phyloP scores from a whole-genome alignment of 2,888 invertebrate species.

The Cerceris ruficornis region DNA sequence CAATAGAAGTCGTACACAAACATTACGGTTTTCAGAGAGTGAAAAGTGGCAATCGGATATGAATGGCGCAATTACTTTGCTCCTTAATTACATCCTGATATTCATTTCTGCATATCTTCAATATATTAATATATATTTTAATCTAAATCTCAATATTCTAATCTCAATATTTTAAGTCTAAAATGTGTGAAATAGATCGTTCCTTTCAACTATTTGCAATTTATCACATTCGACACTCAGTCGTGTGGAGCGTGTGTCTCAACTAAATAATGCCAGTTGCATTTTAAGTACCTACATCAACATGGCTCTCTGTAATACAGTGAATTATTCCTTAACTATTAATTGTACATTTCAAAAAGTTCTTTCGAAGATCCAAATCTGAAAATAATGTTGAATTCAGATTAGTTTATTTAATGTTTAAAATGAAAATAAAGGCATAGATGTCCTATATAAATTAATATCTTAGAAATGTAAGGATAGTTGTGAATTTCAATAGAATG shows the following conservation, averaged over 20 bases:
- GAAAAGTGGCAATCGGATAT: slow-evolving; percentile 26
- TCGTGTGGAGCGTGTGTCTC: slow-evolving; percentile 11
- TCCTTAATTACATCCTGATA: slow-evolving; percentile 17
- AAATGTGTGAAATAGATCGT: slow-evolving; percentile 31
- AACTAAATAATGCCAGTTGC: slow-evolving; percentile 24
- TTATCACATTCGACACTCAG: slow-evolving; percentile 38
- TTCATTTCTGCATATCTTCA: slow-evolving; percentile 17
- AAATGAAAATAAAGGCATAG: slow-evolving; percentile 45
- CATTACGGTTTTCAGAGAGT: slow-evolving; percentile 38
- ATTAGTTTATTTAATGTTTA: no score
- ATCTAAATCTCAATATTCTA: no score
- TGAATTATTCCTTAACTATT: slow-evolving; percentile 49
- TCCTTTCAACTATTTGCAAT: slow-evolving; percentile 26
- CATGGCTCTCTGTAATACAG: slow-evolving; percentile 40
- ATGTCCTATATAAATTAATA: slow-evolving; percentile 57
- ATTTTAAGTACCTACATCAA: slow-evolving; percentile 20
- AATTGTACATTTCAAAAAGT: slow-evolving; percentile 51
- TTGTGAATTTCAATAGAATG: slow-evolving; percentile 52
- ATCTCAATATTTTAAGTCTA: slow-evolving; percentile 24
- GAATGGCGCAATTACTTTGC: slow-evolving; percentile 19
- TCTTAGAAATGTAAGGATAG: slow-evolving; percentile 34
- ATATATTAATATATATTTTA: slow-evolving; percentile 26
- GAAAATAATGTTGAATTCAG: no score
- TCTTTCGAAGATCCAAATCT: slow-evolving; percentile 44
- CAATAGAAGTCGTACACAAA: slow-evolving; percentile 34